Conservation (phyloP, 2,113 vertebrate species). For the Petrocephalus zakoni region DNA sequence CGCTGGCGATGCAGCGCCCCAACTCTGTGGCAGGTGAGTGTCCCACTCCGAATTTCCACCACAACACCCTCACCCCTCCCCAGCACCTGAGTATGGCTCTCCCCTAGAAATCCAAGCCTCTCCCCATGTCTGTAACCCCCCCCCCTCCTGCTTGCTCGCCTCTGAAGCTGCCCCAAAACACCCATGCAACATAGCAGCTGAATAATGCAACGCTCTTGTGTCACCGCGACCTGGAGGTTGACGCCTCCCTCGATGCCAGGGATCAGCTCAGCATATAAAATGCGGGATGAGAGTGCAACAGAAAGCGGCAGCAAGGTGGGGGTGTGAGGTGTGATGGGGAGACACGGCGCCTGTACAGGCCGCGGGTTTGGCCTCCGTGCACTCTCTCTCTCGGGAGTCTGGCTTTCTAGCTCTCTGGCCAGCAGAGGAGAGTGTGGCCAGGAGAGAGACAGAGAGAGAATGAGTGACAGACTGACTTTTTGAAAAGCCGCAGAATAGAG, state of each 20-base stretch:
- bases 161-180: background rate
- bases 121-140: background rate
- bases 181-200: background rate
- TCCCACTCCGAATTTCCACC: background rate
- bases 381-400: too few relatives aligned
- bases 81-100: background rate
- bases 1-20: constrained; percentile 83
- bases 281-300: background rate
- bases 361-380: background rate
- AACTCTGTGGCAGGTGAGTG: constrained; percentile 94
- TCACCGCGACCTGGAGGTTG: background rate
- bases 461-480: background rate
- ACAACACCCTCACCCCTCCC: background rate
- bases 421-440: background rate
- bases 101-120: background rate
- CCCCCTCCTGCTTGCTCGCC: background rate
- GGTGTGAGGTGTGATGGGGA: background rate
- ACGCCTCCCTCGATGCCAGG: background rate
- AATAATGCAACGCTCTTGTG: background rate
- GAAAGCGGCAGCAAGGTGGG: background rate
- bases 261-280: background rate
- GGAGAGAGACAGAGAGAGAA: background rate
- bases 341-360: background rate
- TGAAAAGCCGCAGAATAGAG: background rate
- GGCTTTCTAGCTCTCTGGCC: background rate